A percentile compares a stretch with the other conserved stretches of the same genome.
These are phyloP conservation scores for Crossocerus cetratus DNA, from an alignment of 2,888 invertebrate genomes.

Conservation along the genomic window DNA sequence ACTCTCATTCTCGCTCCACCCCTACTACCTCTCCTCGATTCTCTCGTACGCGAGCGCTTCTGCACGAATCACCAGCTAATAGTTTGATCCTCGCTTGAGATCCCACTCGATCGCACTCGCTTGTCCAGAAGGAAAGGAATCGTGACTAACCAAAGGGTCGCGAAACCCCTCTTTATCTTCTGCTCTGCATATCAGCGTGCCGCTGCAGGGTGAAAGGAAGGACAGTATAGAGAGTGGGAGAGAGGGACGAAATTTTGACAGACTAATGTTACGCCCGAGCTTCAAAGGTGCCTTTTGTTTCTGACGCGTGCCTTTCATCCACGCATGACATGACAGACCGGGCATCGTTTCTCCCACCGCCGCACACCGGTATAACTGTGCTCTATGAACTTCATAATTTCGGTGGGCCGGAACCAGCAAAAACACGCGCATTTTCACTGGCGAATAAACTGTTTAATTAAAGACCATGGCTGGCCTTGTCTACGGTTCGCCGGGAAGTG, in stretches of 20 bases:
- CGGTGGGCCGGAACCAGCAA: background rate
- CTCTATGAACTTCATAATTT: background rate
- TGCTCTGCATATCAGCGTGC: too few relatives aligned
- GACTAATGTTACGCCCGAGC: background rate
- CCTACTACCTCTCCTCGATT: constrained; percentile 3
- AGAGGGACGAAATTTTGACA: background rate
- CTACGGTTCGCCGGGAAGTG: too few relatives aligned
- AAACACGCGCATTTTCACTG: background rate
- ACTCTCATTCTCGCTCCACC: too few relatives aligned
- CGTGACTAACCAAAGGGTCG: constrained; percentile 36
- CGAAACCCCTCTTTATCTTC: background rate
- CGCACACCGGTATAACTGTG: too few relatives aligned
- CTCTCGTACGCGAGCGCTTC: constrained; percentile 9
- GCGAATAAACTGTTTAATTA: constrained; percentile 3
- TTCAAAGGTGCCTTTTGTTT: constrained; percentile 32
- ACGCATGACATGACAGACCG: constrained; percentile 28
- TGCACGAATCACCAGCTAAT: constrained; percentile 60
- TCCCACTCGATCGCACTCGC: constrained; percentile 45
- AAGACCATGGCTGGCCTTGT: background rate
- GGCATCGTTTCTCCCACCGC: constrained; percentile 12
- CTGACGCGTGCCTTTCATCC: constrained; percentile 43
- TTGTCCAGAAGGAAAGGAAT: constrained; percentile 38
- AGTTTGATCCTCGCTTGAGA: constrained; percentile 62
- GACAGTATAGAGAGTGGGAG: background rate
- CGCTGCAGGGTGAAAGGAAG: background rate